Evolutionary conservation across 2,797 vertebrate genomes (phyloP), one percentile per base, ranked within the genome.

Genomic region (Galagoides demidoff): DNA sequence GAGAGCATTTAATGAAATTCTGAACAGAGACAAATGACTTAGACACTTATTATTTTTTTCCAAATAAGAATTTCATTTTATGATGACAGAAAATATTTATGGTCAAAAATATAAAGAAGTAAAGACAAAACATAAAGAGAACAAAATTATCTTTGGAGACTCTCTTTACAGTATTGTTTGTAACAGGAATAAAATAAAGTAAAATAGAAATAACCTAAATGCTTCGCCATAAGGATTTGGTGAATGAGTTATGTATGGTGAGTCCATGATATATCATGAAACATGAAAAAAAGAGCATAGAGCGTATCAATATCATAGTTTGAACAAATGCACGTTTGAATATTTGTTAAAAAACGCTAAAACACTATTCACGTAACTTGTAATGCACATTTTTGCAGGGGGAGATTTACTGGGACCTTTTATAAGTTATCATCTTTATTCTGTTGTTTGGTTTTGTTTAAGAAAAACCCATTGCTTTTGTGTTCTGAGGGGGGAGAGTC

Each of bases 81-180:
- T 79, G 74, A 61, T 61, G 68, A 52, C 20, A 63, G 64, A 91
- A 73, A 90, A 71, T 52, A 63, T 49, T 73, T 64, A 63, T 76
- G 13, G 39, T 49, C 43, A 79, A 79, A 64, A 31, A 49, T 49
- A 16, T 57, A 57, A 43, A 92, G 34, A 85, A 82, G 43, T 23
- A 43, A 31, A 64, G 61, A 89, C 61, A 78, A 79, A 89, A 78
- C 68, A 16, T 88, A 27, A 63, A 34, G 31, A 88, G 16, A 37
- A 37, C 31, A 79, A 71, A 87, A 88, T 93, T 87, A 64, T 82
- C 57, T 87, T 23, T 81, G 43, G 52, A n/a, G n/a, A 87, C 17
- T 92, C 66, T 73, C 13, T 79, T 70, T 70, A 22, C 14, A 64
- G 55, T 12, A 31, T 55, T 84, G 64, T 71, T 93, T 73, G 31